These are phyloP conservation scores for Centropus unirufus DNA, from an alignment of 2,113 vertebrate genomes.

Conservation along the genomic window DNA sequence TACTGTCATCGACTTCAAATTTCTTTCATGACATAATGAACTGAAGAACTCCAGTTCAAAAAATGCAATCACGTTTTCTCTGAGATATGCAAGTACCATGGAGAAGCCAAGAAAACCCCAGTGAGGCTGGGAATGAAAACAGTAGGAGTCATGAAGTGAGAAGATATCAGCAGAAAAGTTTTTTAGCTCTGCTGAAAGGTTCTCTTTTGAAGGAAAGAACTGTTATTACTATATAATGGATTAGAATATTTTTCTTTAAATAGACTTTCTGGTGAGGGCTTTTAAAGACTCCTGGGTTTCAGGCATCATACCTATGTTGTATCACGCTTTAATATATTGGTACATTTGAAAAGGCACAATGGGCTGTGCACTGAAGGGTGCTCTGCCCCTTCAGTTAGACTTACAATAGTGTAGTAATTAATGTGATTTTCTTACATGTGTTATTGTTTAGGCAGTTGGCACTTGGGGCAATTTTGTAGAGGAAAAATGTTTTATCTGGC, in stretches of 20 bases:
- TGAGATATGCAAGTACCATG: background rate
- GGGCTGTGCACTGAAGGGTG: background rate
- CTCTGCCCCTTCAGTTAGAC: background rate
- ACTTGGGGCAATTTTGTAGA: background rate
- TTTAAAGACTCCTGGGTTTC: background rate
- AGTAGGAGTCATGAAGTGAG: background rate
- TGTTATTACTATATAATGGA: background rate
- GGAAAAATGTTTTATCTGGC: slow-evolving; percentile 10
- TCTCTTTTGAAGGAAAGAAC: background rate
- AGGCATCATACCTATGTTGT: background rate
- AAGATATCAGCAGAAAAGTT: background rate
- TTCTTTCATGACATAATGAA: background rate
- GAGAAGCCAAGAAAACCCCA: background rate
- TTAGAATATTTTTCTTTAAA: background rate
- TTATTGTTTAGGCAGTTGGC: background rate
- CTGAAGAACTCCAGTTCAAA: background rate
- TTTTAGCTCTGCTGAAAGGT: background rate
- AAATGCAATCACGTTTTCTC: background rate
- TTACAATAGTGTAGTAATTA: background rate
- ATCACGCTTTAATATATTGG: background rate
- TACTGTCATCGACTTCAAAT: background rate
- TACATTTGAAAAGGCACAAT: slow-evolving; percentile 15
- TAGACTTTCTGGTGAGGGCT: background rate
- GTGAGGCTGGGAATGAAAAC: background rate
- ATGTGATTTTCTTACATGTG: background rate